A percentile compares a stretch with the other conserved stretches of the same genome.
Conservation (phyloP, 2,113 vertebrate genomes). For the Otis tarda region DNA sequence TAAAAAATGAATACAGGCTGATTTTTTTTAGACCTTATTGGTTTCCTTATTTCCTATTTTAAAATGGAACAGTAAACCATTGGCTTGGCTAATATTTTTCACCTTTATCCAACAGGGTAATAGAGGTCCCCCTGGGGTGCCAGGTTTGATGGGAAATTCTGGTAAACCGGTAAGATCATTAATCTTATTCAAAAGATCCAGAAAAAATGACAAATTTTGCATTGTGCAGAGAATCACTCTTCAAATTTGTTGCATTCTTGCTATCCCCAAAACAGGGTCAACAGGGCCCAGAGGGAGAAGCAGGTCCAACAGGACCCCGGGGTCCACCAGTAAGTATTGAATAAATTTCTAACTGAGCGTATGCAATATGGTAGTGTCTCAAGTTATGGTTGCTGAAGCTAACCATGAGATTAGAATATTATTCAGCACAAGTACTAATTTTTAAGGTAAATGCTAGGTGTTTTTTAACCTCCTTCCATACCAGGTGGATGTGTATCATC, state of each 20-base stretch:
- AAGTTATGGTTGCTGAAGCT: neutral
- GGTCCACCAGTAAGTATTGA: constrained; percentile 85
- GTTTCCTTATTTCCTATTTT: neutral
- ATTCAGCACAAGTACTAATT: neutral
- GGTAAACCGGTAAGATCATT: constrained; percentile 86
- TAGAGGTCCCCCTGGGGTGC: constrained; percentile 79
- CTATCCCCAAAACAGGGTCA: constrained; percentile 80
- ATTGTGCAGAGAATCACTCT: neutral
- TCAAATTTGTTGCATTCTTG: neutral
- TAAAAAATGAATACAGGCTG: neutral
- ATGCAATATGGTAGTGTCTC: neutral
- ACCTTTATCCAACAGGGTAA: constrained; percentile 78
- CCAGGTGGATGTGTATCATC: neutral
- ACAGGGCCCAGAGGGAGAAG: constrained; percentile 87
- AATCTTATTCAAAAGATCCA: neutral
- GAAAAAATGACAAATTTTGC: neutral
- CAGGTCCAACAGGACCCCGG: constrained; percentile 85
- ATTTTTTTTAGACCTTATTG: neutral
- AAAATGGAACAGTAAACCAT: neutral
- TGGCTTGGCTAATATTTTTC: neutral
- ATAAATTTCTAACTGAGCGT: neutral
- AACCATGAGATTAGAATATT: neutral
- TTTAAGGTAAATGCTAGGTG: neutral
- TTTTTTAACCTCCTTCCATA: neutral
- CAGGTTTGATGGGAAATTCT: constrained; percentile 89